Evolutionary conservation across 1,140 invertebrate genomes (phyloP).

Genomic region (Ctenoplectra terminalis): DNA sequence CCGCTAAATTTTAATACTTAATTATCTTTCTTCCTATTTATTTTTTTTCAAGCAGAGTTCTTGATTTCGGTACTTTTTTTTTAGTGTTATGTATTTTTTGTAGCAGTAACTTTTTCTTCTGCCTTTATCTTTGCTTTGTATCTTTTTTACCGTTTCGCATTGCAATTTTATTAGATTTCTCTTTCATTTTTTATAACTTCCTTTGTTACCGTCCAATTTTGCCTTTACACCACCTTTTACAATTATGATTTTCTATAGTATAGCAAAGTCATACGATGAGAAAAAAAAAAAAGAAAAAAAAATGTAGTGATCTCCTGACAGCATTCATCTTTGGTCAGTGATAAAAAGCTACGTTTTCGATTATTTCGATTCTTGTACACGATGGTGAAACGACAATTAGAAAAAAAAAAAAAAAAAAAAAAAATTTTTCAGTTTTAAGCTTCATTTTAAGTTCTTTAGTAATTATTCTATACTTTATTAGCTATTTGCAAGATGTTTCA

Average conservation of each 20-base stretch:
- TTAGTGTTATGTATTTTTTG: too few relatives aligned
- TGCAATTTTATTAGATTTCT: not conserved
- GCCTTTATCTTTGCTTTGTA: not conserved
- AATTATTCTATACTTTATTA: not conserved
- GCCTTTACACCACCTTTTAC: not conserved
- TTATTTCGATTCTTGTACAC: not conserved
- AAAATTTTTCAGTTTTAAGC: not conserved
- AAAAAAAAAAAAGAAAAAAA: not conserved
- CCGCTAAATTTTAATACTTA: too few relatives aligned
- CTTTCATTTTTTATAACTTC: not conserved
- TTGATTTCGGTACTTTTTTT: too few relatives aligned
- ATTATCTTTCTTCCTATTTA: too few relatives aligned
- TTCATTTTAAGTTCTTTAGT: constrained; percentile 19
- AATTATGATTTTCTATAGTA: constrained; percentile 18
- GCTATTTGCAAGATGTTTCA: not conserved
- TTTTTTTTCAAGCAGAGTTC: too few relatives aligned
- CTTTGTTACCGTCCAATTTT: not conserved
- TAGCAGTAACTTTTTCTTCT: not conserved
- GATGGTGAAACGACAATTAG: not conserved
- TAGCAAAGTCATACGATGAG: not conserved
- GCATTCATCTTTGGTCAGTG: constrained; percentile 53
- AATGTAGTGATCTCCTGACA: constrained; percentile 21
- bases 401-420: not conserved
- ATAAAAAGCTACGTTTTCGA: constrained; percentile 16
- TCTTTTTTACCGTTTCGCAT: not conserved